Evolutionary conservation across 1,140 invertebrate genomes (phyloP).

Genomic region (Ganaspis sp.): DNA sequence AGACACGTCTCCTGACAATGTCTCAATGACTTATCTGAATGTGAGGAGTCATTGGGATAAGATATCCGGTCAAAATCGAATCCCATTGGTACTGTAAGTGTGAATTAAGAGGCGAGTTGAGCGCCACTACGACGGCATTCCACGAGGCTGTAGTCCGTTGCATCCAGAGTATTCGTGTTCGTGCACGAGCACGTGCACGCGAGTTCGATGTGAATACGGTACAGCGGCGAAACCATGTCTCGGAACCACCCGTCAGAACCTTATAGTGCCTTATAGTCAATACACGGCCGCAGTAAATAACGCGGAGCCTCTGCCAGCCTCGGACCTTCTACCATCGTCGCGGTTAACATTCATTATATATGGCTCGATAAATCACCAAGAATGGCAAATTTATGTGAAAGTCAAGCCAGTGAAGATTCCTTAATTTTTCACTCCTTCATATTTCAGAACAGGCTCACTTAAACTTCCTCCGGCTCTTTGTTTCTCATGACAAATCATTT

Average conservation of each 20-base stretch:
- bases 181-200: conserved; percentile 65
- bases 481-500: no score
- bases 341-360: conserved; percentile 66
- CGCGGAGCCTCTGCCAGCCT: conserved; percentile 49
- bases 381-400: conserved; percentile 67
- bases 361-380: conserved; percentile 66
- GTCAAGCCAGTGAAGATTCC: conserved; percentile 49
- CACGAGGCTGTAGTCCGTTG: conserved; percentile 68
- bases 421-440: conserved; percentile 60
- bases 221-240: conserved; percentile 56
- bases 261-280: conserved; percentile 49
- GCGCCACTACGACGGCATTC: conserved; percentile 76
- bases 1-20: no score
- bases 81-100: conserved; percentile 57
- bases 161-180: conserved; percentile 62
- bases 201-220: conserved; percentile 55
- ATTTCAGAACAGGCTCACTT: not conserved
- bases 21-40: conserved; percentile 31
- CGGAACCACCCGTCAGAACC: conserved; percentile 57
- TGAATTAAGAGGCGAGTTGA: conserved; percentile 74
- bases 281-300: conserved; percentile 58
- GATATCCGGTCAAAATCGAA: not conserved
- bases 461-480: not conserved
- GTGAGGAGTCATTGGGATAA: conserved; percentile 23
- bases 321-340: conserved; percentile 43